A percentile compares a stretch with the other conserved stretches of the same genome.
phyloP scores from a whole-genome alignment of 2,797 vertebrate species.

The Bradypodion pumilum region DNA sequence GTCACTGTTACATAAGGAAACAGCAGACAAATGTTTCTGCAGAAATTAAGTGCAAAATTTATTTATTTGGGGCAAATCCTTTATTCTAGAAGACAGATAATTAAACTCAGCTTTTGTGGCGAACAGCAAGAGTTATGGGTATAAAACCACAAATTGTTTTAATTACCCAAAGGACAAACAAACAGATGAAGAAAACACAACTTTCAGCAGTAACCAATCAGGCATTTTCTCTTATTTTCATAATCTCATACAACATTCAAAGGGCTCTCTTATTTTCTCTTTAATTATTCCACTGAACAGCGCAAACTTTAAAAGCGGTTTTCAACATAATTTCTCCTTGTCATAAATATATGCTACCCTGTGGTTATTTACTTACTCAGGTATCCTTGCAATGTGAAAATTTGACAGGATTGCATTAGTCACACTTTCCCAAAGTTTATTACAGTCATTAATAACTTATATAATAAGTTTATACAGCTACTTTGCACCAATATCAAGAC shows the following conservation, averaged over 20 bases:
- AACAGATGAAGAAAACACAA: not conserved
- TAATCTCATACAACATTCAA: fast-evolving
- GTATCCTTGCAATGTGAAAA: not conserved
- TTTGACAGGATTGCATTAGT: not conserved
- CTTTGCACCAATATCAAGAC: not conserved
- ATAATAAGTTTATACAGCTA: not conserved
- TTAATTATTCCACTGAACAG: not conserved
- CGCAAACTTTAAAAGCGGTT: not conserved
- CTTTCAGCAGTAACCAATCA: not conserved
- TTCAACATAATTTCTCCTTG: not conserved
- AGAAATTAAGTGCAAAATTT: not conserved
- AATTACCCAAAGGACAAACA: not conserved
- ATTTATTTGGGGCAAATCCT: not conserved
- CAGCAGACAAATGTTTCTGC: not conserved
- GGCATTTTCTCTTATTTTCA: not conserved
- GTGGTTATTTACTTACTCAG: not conserved
- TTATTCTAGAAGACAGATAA: not conserved
- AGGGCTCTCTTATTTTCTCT: not conserved
- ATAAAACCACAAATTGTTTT: not conserved
- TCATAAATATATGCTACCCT: not conserved
- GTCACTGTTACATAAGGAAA: not conserved
- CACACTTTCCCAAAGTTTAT: not conserved
- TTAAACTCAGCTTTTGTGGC: not conserved
- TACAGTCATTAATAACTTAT: not conserved
- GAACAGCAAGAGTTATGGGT: not conserved